phyloP scores from a whole-genome alignment of 2,797 vertebrate genomes.

The Hapalemur alaotrensis region DNA sequence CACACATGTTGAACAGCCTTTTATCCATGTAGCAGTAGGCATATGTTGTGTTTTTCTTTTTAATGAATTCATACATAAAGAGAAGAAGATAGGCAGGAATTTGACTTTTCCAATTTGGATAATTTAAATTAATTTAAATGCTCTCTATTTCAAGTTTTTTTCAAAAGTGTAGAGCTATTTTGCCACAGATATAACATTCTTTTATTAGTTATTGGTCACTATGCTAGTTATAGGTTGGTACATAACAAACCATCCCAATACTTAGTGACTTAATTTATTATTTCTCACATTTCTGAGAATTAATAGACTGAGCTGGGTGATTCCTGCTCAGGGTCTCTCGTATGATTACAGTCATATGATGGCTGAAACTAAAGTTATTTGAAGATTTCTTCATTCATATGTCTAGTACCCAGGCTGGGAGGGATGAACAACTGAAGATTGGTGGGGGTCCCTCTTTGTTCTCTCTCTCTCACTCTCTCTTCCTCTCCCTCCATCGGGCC shows the following conservation, averaged over 20 bases:
- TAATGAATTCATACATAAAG: neutral
- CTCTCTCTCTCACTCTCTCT: neutral
- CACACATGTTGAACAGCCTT: neutral
- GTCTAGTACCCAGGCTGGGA: neutral
- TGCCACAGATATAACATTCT: neutral
- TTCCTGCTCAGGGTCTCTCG: neutral
- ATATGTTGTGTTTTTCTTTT: neutral
- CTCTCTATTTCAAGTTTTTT: neutral
- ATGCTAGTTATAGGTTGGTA: neutral
- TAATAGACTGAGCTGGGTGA: neutral
- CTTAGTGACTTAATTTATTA: neutral
- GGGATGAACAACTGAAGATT: neutral
- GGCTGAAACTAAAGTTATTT: neutral
- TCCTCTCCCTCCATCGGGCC: neutral
- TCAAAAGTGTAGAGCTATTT: neutral
- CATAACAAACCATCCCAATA: neutral
- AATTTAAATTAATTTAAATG: neutral
- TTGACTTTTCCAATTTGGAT: neutral
- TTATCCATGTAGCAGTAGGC: neutral
- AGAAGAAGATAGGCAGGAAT: neutral
- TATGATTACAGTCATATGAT: neutral
- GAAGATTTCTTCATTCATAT: neutral
- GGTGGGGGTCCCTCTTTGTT: neutral
- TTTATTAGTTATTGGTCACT: neutral
- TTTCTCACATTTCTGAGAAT: neutral